A percentile compares a stretch with the other conserved stretches of the same genome.
Evolutionary conservation across 2,888 invertebrate genomes (phyloP).

Genomic region (Parnassius mnemosyne): DNA sequence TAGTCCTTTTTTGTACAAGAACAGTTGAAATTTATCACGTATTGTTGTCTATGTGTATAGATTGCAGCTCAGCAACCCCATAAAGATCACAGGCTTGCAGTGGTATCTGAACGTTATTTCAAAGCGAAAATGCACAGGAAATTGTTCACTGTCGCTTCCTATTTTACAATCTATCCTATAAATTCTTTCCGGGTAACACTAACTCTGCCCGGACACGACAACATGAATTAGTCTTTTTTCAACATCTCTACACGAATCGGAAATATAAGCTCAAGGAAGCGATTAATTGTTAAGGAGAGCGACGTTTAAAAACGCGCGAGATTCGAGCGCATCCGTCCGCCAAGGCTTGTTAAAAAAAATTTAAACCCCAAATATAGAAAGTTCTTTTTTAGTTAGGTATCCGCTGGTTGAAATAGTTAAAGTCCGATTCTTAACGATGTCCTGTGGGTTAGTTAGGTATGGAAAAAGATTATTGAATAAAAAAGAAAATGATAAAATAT

Average conservation of each 20-base stretch:
- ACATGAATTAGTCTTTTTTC: constrained; percentile 13
- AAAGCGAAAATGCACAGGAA: constrained; percentile 5
- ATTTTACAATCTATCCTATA: constrained; percentile 18
- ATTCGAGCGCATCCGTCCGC: constrained; percentile 38
- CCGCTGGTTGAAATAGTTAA: constrained; percentile 40
- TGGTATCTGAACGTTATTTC: neutral
- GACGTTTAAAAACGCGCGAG: constrained; percentile 24
- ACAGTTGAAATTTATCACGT: too few species aligned
- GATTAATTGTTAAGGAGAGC: constrained; percentile 44
- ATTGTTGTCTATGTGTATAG: too few species aligned
- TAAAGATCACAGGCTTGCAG: too few species aligned
- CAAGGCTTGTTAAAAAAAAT: constrained; percentile 32
- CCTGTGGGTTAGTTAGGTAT: constrained; percentile 33
- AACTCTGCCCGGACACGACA: constrained; percentile 23
- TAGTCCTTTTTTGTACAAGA: too few species aligned
- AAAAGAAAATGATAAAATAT: too few species aligned
- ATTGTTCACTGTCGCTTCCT: constrained; percentile 20
- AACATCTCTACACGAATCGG: constrained; percentile 31
- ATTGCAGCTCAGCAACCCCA: too few species aligned
- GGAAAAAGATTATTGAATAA: constrained; percentile 23
- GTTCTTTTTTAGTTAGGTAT: constrained; percentile 36
- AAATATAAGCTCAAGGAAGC: constrained; percentile 43
- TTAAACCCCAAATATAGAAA: constrained; percentile 39
- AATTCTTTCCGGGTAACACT: constrained; percentile 25
- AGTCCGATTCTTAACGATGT: constrained; percentile 44